A percentile compares a stretch with the other conserved stretches of the same genome.
Conservation (phyloP, 37 sponge, comb jelly and placozoan genomes). For the Geodia barretti region DNA sequence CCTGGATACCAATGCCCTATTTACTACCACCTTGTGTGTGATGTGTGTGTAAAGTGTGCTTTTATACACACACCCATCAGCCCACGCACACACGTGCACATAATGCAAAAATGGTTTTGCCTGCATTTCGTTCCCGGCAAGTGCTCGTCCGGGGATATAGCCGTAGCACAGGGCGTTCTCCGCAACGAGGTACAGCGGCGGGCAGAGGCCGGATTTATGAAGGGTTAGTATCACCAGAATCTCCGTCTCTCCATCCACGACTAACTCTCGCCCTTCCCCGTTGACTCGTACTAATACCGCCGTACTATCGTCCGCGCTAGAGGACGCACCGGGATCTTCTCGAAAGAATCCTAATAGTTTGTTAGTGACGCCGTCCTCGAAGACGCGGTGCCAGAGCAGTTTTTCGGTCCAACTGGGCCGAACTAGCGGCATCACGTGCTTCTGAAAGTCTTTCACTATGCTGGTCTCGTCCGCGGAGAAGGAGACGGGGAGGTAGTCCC, state of each 20-base stretch:
- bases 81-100: too few species aligned
- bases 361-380: conserved; percentile 63
- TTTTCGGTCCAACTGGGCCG: conserved; percentile 32
- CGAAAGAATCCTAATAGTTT: conserved; percentile 44
- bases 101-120: too few species aligned
- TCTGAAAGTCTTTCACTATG: conserved; percentile 1
- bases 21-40: too few species aligned
- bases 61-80: too few species aligned
- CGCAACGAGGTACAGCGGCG: conserved; percentile 47
- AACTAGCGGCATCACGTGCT: conserved; percentile 1
- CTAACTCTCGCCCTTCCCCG: conserved; percentile 55
- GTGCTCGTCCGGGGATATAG: conserved; percentile 48
- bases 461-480: background rate
- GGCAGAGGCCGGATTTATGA: conserved; percentile 19
- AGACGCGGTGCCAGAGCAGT: conserved; percentile 5
- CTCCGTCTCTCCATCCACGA: conserved; percentile 63
- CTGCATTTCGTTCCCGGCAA: conserved; percentile 41
- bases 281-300: conserved; percentile 66
- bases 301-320: conserved; percentile 7
- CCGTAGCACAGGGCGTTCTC: conserved; percentile 78
- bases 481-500: conserved; percentile 6
- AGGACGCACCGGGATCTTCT: conserved; percentile 5
- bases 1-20: too few species aligned
- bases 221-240: conserved; percentile 26
- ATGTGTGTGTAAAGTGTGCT: too few species aligned